Evolutionary conservation across 37 sponge, comb jelly and placozoan genomes (phyloP).

Genomic region (Tethya wilhelma): DNA sequence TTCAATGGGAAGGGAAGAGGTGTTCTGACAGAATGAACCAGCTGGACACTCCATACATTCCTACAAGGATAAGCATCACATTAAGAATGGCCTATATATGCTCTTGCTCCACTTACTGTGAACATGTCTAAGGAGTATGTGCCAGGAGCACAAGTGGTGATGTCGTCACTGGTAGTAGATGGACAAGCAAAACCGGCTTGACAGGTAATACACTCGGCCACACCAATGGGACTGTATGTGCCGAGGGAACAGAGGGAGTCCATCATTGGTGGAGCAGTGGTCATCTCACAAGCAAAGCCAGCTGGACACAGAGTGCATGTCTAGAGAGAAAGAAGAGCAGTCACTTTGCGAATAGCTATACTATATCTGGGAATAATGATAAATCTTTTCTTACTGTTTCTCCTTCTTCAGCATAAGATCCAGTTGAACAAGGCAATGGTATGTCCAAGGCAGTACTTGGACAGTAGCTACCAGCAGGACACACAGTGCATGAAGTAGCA

Average conservation of each 20-base stretch:
- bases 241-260: not conserved
- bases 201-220: not conserved
- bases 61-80: not conserved
- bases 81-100: not conserved
- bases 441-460: not conserved
- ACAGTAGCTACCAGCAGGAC: not conserved
- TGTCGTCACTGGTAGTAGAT: not conserved
- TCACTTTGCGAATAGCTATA: no score
- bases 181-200: not conserved
- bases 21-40: not conserved
- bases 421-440: not conserved
- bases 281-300: not conserved
- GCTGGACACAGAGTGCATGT: not conserved
- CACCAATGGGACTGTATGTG: not conserved
- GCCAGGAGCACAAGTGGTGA: not conserved
- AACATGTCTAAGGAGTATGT: conserved; percentile 4
- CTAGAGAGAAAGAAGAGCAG: not conserved
- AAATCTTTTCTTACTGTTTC: not conserved
- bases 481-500: not conserved
- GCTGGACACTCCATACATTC: not conserved
- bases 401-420: not conserved
- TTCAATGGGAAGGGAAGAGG: not conserved
- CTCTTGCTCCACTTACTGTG: not conserved
- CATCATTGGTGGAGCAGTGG: not conserved
- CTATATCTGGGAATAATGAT: not conserved